Evolutionary conservation across 2,888 invertebrate genomes (phyloP).

Genomic region (Drosophila nr. perissopoda): DNA sequence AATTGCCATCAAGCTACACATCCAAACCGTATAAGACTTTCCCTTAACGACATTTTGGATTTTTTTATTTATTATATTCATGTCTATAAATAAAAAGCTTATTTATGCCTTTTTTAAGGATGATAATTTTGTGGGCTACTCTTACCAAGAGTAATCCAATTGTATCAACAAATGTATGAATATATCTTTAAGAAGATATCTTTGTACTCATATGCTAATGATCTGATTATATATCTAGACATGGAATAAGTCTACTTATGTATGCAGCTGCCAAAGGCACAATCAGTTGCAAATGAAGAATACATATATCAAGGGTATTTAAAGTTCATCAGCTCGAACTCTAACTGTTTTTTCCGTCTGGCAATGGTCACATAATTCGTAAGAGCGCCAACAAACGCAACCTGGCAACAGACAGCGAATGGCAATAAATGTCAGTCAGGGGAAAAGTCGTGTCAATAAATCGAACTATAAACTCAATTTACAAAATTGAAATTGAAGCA

Average conservation of each 20-base stretch:
- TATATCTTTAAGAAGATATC: not conserved
- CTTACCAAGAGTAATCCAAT: not conserved
- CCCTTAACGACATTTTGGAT: not conserved
- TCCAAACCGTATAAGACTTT: not conserved
- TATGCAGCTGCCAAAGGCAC: not conserved
- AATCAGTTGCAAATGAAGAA: not conserved
- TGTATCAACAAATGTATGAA: not conserved
- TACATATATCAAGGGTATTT: not conserved
- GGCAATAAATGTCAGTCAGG: slow-evolving; percentile 78
- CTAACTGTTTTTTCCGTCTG: not conserved
- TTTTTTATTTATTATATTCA: not conserved
- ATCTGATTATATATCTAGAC: not conserved
- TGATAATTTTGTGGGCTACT: not conserved
- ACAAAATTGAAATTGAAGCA: slow-evolving; percentile 80
- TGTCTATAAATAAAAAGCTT: no score
- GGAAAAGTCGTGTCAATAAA: slow-evolving; percentile 74
- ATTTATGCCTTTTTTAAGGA: no score
- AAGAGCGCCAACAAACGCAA: slow-evolving; percentile 69
- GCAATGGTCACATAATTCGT: slow-evolving; percentile 52
- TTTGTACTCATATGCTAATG: not conserved
- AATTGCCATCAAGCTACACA: not conserved
- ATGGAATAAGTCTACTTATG: not conserved
- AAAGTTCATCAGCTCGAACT: not conserved
- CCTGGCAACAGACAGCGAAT: slow-evolving; percentile 50
- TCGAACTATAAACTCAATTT: slow-evolving; percentile 81